Percentiles rank a stretch among this genome's conserved stretches.
Evolutionary conservation across 2,113 vertebrate species (phyloP).

Genomic region (Larimichthys polyactis): DNA sequence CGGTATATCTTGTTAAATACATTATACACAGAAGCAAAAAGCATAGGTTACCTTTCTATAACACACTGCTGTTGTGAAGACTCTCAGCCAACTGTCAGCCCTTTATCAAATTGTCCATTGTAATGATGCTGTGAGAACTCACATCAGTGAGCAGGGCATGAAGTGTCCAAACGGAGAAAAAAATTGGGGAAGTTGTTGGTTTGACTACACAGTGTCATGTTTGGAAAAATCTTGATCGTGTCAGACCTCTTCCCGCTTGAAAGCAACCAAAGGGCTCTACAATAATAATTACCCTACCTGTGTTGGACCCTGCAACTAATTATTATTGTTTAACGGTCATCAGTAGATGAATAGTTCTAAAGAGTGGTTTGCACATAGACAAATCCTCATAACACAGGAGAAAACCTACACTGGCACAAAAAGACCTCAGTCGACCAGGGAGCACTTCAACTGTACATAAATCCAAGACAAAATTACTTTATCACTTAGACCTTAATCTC

Average conservation of each 20-base stretch:
- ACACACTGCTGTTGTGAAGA: conserved; percentile 5
- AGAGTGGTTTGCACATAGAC: background rate
- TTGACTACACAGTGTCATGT: background rate
- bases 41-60: too few relatives aligned
- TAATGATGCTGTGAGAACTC: conserved; percentile 3
- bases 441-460: background rate
- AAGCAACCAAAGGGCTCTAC: background rate
- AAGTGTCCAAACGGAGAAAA: background rate
- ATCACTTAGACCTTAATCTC: background rate
- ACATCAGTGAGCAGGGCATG: background rate
- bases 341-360: background rate
- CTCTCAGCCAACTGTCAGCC: too few relatives aligned
- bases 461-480: background rate
- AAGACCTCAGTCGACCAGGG: background rate
- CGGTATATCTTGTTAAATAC: too few relatives aligned
- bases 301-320: background rate
- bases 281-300: background rate
- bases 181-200: background rate
- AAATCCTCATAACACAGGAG: background rate
- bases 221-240: background rate
- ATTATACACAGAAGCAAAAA: too few relatives aligned
- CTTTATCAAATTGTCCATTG: conserved; percentile 10
- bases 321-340: background rate
- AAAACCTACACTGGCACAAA: background rate
- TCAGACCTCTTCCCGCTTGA: background rate